Evolutionary conservation across 2,113 vertebrate species (phyloP).

Genomic region (Rissa tridactyla): DNA sequence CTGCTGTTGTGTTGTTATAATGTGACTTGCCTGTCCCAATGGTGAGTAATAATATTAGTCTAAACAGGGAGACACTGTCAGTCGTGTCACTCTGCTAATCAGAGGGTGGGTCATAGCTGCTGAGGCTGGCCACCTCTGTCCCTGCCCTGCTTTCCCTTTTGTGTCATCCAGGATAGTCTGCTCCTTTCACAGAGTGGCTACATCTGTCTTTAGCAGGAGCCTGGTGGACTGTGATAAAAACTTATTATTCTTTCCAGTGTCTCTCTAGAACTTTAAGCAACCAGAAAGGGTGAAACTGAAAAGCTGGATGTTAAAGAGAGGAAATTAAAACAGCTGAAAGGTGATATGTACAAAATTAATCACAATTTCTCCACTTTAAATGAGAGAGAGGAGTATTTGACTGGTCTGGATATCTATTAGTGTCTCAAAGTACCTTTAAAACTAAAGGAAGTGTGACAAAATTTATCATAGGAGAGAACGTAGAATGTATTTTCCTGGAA

Average conservation of each 20-base stretch:
- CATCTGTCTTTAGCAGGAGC: not conserved
- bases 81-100: not conserved
- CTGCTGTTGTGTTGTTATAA: not conserved
- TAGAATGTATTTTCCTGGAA: not conserved
- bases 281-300: accelerated
- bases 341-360: not conserved
- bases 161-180: not conserved
- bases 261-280: not conserved
- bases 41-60: not conserved
- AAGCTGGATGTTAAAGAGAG: not conserved
- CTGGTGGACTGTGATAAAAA: no score
- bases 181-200: not conserved
- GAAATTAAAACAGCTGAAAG: not conserved
- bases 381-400: not conserved
- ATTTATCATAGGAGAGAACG: not conserved
- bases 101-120: accelerated
- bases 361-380: not conserved
- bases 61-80: not conserved
- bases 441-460: not conserved
- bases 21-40: not conserved
- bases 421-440: not conserved
- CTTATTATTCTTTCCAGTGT: no score
- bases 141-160: not conserved
- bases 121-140: not conserved
- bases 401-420: not conserved